Evolutionary conservation across 2,113 vertebrate species (phyloP), one percentile per base, ranked within the genome.

Genomic region (Petromus typicus): DNA sequence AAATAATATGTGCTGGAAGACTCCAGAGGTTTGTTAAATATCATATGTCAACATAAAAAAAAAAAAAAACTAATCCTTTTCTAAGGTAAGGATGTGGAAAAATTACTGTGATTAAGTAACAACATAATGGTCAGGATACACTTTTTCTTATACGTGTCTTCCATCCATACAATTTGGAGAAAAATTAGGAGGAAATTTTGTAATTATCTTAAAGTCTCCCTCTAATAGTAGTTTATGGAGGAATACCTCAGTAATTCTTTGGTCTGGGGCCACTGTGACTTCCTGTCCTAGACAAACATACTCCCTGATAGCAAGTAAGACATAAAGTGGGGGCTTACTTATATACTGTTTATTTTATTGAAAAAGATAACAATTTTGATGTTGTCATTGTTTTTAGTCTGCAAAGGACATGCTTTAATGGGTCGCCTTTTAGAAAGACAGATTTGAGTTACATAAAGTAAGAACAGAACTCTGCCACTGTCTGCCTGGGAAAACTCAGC

Each of bases 401-500:
- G 59, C 18, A 51, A 4, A 37, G 11, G 2, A 30, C 14, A 40
- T 8, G 9, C 2, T 69, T 57, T 48, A 23, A 56, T 48, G 43
- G 27, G 3, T 40, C 3, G 80, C 86, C 48, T 57, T 22, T 22
- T 37, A 2, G 32, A 51, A 9, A 66, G 12, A 10, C 1, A 48
- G 45, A 1, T 1, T 3, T 80, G 22, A 0, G 11, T 16, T 5
- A n/a, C 27, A 8, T 20, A 69, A 82, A 5, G 3, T 0, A 10
- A 59, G 16, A 83, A 5, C 18, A 48, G 25, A 3, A 2, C 1
- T 67, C 13, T 37, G 13, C 7, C 23, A 0, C 9, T 27, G 0
- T 23, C 8, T n/a, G 64, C 75, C 37, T 75, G 27, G 48, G 20
- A n/a, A 13, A n/a, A 6, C 7, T 8, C 3, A 40, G 2, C 7